Conservation (phyloP, 2,113 vertebrate genomes). For the Choloepus hoffmanni region DNA sequence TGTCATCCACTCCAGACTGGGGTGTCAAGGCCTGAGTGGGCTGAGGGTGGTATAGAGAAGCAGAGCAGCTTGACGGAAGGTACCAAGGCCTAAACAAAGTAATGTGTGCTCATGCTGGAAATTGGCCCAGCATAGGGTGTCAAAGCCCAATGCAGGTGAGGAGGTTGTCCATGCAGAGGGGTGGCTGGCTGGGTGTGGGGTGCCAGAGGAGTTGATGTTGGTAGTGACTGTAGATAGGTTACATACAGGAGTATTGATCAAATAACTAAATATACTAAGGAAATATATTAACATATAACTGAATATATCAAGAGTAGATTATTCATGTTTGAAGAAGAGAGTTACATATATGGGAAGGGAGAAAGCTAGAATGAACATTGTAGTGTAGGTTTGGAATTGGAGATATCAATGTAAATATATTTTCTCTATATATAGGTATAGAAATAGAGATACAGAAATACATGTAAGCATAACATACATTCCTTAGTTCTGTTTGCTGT, state of each 20-base stretch:
- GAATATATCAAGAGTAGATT: neutral
- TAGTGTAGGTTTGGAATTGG: constrained; percentile 10
- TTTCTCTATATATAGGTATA: neutral
- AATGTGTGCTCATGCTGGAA: neutral
- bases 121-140: neutral
- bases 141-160: neutral
- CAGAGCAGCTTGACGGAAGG: neutral
- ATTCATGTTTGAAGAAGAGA: neutral
- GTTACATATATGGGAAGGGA: neutral
- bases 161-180: neutral
- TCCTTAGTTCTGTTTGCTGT: neutral
- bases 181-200: neutral
- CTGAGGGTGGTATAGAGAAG: neutral
- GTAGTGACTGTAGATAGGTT: neutral
- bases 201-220: neutral
- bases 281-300: too few relatives aligned
- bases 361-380: neutral
- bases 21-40: neutral
- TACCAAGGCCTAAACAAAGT: neutral
- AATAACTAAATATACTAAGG: neutral
- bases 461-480: neutral
- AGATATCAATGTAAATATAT: neutral
- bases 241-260: neutral
- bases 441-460: neutral
- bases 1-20: neutral